Conservation (phyloP, 2,888 invertebrate genomes). For the Meiosimyza decipiens region DNA sequence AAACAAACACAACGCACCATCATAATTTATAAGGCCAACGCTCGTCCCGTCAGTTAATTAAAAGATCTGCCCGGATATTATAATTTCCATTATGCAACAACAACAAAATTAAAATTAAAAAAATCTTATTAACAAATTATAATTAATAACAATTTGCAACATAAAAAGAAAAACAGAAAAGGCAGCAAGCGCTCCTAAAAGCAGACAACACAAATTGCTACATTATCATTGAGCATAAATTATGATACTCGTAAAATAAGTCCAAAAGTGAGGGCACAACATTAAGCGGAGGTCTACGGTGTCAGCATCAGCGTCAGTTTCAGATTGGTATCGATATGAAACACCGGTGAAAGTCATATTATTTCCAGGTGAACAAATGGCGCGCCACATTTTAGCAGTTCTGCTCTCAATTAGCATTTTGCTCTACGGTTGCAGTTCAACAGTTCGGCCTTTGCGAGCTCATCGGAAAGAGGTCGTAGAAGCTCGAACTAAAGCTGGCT, state of each 20-base stretch:
- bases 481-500: no score
- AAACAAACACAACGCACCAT: not conserved
- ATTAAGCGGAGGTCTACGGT: not conserved
- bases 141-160: conserved; percentile 3
- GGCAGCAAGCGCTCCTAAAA: not conserved
- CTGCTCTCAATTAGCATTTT: no score
- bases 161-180: not conserved
- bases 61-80: conserved; percentile 15
- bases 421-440: no score
- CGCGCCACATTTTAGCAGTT: conserved; percentile 15
- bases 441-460: no score
- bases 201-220: not conserved
- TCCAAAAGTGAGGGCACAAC: no score
- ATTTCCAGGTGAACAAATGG: conserved; percentile 35
- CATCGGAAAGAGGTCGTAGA: no score
- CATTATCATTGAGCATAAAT: no score
- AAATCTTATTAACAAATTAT: no score
- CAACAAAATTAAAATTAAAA: no score
- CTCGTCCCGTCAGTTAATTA: not conserved
- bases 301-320: not conserved
- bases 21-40: not conserved
- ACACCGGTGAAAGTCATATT: conserved; percentile 31
- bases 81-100: not conserved
- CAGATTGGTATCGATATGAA: no score
- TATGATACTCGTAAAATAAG: no score